Base-by-base conservation (phyloP, 2,113 vertebrate species). In the Danionella cerebrum region DNA sequence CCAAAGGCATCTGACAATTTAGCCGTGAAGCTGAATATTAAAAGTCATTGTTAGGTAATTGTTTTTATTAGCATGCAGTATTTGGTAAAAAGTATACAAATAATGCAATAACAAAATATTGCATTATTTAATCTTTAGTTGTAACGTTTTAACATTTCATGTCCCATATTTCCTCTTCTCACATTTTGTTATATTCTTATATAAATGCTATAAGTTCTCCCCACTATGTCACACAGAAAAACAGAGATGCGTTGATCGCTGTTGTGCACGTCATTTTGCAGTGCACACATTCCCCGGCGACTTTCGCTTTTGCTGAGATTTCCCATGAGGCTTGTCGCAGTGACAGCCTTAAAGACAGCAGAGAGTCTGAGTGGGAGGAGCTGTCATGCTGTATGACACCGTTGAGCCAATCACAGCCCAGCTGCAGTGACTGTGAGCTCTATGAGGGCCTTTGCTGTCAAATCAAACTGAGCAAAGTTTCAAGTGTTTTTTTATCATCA, bases 381-480 rank as follows among this genome's bases (percentile, higher is more conserved):
- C 50, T 64, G 65, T 73, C 41, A 55, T 13, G 7, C 41, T 54
- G 31, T 18, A 45, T 73, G 65, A 68, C 57, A 54, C 27, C 38
- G 53, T 39, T 19, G 55, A 69, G 71, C 65, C 65, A 69, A 69
- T 68, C 65, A 55, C 33, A 7, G 13, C 31, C 7, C 63, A 42
- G 42, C 53, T 24, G 60, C 13, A 25, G 36, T 42, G 22, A 59
- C 2, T 59, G 55, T 27, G 36, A 64, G 25, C 59, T 35, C 29
- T 14, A 7, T 42, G 38, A 44, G 24, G 2, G 39, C 57, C 11
- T 24, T 21, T 21, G 16, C 55, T 41, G 21, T 16, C 21, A 42
- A 14, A 58, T 39, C 38, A 59, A 10, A 29, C n/a, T 12, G 6
- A 6, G 12, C 50, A 27, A 10, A 10, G 6, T 14, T 16, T 16